phyloP scores from a whole-genome alignment of 2,113 vertebrate genomes.

The Condylura cristata region DNA sequence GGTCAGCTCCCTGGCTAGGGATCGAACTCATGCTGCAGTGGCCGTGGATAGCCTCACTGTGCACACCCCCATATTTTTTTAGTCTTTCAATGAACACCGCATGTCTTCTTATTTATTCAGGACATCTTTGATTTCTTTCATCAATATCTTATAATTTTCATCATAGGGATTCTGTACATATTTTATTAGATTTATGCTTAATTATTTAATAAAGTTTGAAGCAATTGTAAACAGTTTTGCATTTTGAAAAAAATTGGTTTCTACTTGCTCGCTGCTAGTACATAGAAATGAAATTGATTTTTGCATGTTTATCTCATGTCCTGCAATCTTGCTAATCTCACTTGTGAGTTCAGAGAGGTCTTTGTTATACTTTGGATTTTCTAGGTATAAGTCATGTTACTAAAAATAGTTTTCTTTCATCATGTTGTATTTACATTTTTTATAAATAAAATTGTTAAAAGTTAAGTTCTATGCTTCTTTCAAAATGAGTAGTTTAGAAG shows the following conservation, averaged over 20 bases:
- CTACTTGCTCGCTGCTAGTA: background rate
- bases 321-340: background rate
- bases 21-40: too few species aligned
- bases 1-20: too few species aligned
- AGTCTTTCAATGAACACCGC: background rate
- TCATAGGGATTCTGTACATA: background rate
- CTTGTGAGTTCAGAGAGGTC: background rate
- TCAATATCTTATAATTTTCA: background rate
- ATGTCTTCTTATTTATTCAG: background rate
- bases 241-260: background rate
- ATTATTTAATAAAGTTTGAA: background rate
- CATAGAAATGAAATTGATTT: background rate
- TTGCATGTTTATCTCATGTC: background rate
- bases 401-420: conserved; percentile 11
- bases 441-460: background rate
- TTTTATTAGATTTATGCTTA: conserved; percentile 49
- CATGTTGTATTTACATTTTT: background rate
- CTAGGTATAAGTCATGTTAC: background rate
- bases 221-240: background rate
- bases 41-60: too few species aligned
- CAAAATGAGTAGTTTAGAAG: background rate
- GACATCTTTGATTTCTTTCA: conserved; percentile 17
- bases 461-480: conserved; percentile 11
- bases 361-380: background rate
- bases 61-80: too few species aligned